Evolutionary conservation across 2,888 invertebrate genomes (phyloP), one percentile per base, ranked within the genome.

Genomic region (Hydraecia micacea): DNA sequence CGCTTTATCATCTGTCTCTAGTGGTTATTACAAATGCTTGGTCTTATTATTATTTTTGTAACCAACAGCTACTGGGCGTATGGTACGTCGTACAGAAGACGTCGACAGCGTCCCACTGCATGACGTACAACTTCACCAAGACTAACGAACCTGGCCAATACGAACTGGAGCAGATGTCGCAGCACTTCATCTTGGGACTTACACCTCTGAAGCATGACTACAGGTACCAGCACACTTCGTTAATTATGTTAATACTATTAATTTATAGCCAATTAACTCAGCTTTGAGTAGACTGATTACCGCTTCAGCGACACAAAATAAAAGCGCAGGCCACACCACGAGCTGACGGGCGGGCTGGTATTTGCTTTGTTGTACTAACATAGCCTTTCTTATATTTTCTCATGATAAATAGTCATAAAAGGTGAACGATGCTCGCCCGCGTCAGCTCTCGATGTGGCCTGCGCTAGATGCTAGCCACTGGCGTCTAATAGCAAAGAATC

Each of bases 61-160:
- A 6, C 55, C 80, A 49, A 60, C 94, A 98, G 98, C 97, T 98
- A 94, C 94, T 98, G 79, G 98, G 98, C 0, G 94, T 98, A 28
- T 98, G 98, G 98, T 98, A 98, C 93, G 98, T 98, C 25, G 97
- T 98, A 62, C 98, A 98, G 94, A 98, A 98, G 94, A 98, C 98
- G 2, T 98, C 98, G 13, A 98, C 98, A 0, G 98, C 98, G 0
- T 98, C 98, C 76, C 97, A 97, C 89, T 98, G 98, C 94, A 97
- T 98, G 90, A 97, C 97, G 2, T 98, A 98, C 94, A 98, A 98
- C 95, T 98, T 98, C 94, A 98, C 98, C 0, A 96, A 95, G 85
- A 97, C 97, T 0, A 97, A 97, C 1, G 98, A 98, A 91, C 98
- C 98, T 0, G 97, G 97, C 25, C 97, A 97, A 88, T 98, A 98